Evolutionary conservation across 2,888 invertebrate genomes (phyloP), one percentile per base, ranked within the genome.

Genomic region (Malthinus flaveolus): DNA sequence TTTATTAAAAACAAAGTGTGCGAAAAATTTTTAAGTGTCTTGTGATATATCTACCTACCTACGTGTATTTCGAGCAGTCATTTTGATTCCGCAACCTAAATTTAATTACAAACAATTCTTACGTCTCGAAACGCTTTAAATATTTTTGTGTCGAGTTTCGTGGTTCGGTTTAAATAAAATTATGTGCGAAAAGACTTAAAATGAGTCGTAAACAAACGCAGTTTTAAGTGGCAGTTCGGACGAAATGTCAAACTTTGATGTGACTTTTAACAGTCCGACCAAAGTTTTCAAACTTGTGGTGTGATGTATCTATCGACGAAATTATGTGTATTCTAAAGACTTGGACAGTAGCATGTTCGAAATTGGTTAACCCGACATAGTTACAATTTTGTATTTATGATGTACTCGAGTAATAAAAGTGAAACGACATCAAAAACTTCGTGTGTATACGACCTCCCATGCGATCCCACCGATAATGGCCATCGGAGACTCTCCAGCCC

Each of bases 331-430:
- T 63, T 61, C 61, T 64, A 64, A 64, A 66, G 66, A 69, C 68
- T 67, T 35, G 33, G 23, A 50, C 13, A 15, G 68, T 70, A 75
- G 72, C 72, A 77, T 78, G 79, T 78, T 76, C 74, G 78, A 77
- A 74, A 70, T 76, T 75, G 78, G 79, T 74, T 77, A 78, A 76
- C 66, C 70, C 72, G 65, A 75, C 76, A 64, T 77, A 74, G 73
- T 63, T 66, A 46, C 47, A 50, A 58, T 62, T 64, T 61, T 56
- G 60, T 35, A 13, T 69, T 23, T 23, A 72, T 70, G 61, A 75
- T 76, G 75, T 71, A 74, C 72, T 71, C 73, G 58, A 63, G 47
- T 59, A 61, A 49, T 49, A 56, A 59, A 67, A 67, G 56, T 60
- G 64, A 67, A 67, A 68, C 70, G 52, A 49, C 67, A 50, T 73